Evolutionary conservation across 2,113 vertebrate genomes (phyloP).

Genomic region (Pteropus alecto): DNA sequence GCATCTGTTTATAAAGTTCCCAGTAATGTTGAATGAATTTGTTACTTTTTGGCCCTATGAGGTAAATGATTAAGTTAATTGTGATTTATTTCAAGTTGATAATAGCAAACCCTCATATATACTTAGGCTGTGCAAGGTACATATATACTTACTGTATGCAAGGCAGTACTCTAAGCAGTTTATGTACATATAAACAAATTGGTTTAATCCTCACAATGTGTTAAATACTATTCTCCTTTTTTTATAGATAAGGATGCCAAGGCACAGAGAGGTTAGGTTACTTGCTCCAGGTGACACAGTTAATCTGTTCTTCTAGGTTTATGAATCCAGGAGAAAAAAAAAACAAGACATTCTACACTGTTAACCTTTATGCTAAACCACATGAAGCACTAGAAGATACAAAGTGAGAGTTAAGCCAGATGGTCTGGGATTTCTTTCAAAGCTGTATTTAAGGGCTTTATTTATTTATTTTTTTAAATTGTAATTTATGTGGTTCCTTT

Average conservation of each 20-base stretch:
- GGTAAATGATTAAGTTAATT: neutral
- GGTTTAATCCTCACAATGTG: neutral
- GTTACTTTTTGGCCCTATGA: neutral
- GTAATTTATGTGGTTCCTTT: conserved; percentile 59
- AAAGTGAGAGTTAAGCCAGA: neutral
- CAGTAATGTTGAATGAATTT: neutral
- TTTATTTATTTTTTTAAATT: neutral
- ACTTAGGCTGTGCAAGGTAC: neutral
- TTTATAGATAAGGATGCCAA: neutral
- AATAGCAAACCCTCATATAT: neutral
- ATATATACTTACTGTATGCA: neutral
- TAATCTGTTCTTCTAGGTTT: neutral
- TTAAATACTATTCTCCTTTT: neutral
- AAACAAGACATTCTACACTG: neutral
- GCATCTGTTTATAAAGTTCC: neutral
- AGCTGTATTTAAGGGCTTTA: conserved; percentile 59
- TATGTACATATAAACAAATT: neutral
- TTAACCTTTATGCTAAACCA: neutral
- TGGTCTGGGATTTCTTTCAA: conserved; percentile 64
- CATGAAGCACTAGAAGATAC: neutral
- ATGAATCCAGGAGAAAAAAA: neutral
- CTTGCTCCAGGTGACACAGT: neutral
- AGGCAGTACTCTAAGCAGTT: neutral
- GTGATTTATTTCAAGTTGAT: conserved; percentile 21
- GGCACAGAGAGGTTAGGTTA: neutral